Evolutionary conservation across 2,888 invertebrate species (phyloP).

Genomic region (Dicyrtoma fusca): DNA sequence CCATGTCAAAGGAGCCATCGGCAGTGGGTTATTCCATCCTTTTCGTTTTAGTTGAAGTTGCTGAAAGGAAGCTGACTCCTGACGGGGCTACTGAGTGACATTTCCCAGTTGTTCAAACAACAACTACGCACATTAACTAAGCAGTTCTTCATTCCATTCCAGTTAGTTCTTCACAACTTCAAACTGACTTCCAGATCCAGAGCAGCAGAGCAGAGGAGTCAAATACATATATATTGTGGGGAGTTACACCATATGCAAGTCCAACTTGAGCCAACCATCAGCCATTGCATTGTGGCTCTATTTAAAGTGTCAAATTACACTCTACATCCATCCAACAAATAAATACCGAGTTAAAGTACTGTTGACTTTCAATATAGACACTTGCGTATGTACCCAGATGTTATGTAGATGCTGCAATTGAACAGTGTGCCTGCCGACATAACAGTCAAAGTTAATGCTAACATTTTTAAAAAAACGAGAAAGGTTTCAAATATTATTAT

Average conservation of each 20-base stretch:
- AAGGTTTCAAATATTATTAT: too few relatives aligned
- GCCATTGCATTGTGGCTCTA: conserved; percentile 17
- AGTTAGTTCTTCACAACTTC: too few relatives aligned
- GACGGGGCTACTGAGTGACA: conserved; percentile 35
- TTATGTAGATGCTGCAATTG: neutral
- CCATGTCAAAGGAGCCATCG: too few relatives aligned
- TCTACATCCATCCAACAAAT: conserved; percentile 17
- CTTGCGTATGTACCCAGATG: neutral
- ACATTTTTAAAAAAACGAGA: too few relatives aligned
- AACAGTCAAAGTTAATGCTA: too few relatives aligned
- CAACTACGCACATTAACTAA: conserved; percentile 23
- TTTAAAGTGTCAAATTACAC: conserved; percentile 36
- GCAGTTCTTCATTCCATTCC: conserved; percentile 7
- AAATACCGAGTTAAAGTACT: conserved; percentile 18
- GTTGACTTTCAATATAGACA: neutral
- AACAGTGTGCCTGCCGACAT: too few relatives aligned
- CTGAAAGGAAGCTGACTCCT: conserved; percentile 31
- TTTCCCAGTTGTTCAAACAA: conserved; percentile 38
- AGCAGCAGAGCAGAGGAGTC: too few relatives aligned
- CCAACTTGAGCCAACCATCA: too few relatives aligned
- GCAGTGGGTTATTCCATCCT: conserved; percentile 2
- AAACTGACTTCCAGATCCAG: too few relatives aligned
- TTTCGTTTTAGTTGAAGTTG: neutral
- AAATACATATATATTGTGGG: too few relatives aligned
- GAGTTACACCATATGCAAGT: too few relatives aligned